Base-by-base conservation (phyloP, 2,113 vertebrate species). In the Silurus asotus region DNA sequence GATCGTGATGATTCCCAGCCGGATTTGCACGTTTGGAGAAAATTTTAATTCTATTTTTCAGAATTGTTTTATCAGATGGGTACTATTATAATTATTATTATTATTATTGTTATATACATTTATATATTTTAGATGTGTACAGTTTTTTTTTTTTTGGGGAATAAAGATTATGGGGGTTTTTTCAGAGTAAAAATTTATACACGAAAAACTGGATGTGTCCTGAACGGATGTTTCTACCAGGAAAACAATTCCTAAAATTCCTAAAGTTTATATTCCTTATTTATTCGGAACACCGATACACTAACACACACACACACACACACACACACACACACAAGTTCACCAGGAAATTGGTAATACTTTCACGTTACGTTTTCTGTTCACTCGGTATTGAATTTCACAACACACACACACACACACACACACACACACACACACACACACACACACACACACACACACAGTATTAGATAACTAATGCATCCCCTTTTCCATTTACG, bases 21-120 rank as follows among this genome's bases (percentile, higher is more conserved):
- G 92, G 93, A 90, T 97, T 97, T 97, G 96, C 96, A 97, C 96
- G 95, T 91, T 94, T 58, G 19, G 5, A 92, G 49, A 88, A 93
- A 90, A 92, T 93, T 93, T 48, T 6, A 75, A 94, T 93, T 95
- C 70, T 93, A 94, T 94, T 93, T 95, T 96, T 92, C 91, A 89
- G 90, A 91, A 92, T 91, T 92, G 65, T 95, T 95, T 94, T 93
- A 93, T 94, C 89, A 89, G 61, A 92, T 91, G 91, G 94, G 94
- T 95, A 95, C 95, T 87, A 85, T 87, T 61, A 37, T 37, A 37
- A 37, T 37, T 37, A 37, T 37, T 37, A 37, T 37, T 37, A 37
- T 37, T 37, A 37, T 37, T 37, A 37, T 37, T 37, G 37, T 37
- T 37, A 67, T 65, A 86, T 80, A 84, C 84, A 37, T 84, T 78